Percentiles rank a stretch among this genome's conserved stretches.
Evolutionary conservation across 2,888 invertebrate species (phyloP).

Genomic region (Lymantria dispar): DNA sequence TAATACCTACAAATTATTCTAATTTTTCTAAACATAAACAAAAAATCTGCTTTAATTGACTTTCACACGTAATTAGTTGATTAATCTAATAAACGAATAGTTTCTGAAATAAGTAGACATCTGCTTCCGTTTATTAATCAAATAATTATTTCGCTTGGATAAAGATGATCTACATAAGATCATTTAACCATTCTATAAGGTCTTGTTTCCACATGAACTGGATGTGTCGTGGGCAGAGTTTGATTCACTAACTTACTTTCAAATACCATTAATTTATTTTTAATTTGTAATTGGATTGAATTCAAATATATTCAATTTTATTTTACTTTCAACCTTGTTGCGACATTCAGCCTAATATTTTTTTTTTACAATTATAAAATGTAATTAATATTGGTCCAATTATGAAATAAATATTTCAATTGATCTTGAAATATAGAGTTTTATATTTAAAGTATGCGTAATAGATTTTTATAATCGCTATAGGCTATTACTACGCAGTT

Average conservation of each 20-base stretch:
- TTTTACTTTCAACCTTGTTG: constrained; percentile 23
- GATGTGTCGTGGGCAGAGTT: background rate
- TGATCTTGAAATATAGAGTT: constrained; percentile 21
- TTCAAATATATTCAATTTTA: constrained; percentile 13
- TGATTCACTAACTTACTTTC: background rate
- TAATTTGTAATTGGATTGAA: background rate
- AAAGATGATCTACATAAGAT: background rate
- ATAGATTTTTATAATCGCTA: too few species aligned
- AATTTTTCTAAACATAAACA: too few species aligned
- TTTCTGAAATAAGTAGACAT: background rate
- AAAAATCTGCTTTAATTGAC: too few species aligned
- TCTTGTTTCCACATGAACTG: background rate
- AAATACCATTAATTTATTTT: background rate
- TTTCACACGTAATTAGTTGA: too few species aligned
- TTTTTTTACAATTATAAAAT: constrained; percentile 26
- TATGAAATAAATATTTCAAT: constrained; percentile 17
- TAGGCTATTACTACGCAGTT: too few species aligned
- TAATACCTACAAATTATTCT: too few species aligned
- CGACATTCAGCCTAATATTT: constrained; percentile 20
- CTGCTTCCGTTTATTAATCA: background rate
- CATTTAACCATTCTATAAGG: too few species aligned
- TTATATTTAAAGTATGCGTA: too few species aligned
- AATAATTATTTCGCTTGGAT: background rate
- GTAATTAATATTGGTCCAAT: constrained; percentile 27
- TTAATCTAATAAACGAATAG: background rate